These are phyloP conservation scores for Zygogramma bicolorata DNA, from an alignment of 2,888 invertebrate genomes.

Conservation along the genomic window DNA sequence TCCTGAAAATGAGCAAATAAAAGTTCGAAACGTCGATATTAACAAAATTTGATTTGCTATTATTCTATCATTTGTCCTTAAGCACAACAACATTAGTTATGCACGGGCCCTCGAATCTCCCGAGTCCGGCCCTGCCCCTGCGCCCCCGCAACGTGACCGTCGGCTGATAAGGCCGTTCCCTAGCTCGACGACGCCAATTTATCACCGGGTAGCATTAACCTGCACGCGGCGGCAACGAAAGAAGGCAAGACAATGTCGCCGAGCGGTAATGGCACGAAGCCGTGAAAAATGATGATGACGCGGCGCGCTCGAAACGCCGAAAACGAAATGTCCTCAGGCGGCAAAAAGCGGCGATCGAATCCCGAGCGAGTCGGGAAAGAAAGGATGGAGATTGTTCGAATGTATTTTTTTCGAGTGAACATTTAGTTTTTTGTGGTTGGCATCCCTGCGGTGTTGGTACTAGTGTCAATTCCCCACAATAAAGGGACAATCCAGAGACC, in stretches of 20 bases:
- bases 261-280: conserved; percentile 65
- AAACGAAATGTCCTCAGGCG: conserved; percentile 59
- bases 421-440: no score
- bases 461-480: no score
- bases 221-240: conserved; percentile 52
- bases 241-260: conserved; percentile 64
- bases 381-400: no score
- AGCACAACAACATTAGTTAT: no score
- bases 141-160: conserved; percentile 36
- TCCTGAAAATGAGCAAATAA: no score
- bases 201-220: conserved; percentile 67
- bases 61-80: no score
- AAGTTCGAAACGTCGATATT: no score
- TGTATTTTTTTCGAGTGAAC: no score
- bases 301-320: conserved; percentile 57
- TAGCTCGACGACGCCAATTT: conserved; percentile 62
- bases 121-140: neutral
- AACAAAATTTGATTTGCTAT: no score
- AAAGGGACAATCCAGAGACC: no score
- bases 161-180: conserved; percentile 59
- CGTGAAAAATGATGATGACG: conserved; percentile 67
- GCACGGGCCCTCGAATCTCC: conserved; percentile 4
- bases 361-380: no score
- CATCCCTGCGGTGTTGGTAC: no score
- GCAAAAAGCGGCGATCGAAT: neutral